Evolutionary conservation across 2,888 invertebrate genomes (phyloP), one percentile per base, ranked within the genome.

Genomic region (Lycia hirtaria): DNA sequence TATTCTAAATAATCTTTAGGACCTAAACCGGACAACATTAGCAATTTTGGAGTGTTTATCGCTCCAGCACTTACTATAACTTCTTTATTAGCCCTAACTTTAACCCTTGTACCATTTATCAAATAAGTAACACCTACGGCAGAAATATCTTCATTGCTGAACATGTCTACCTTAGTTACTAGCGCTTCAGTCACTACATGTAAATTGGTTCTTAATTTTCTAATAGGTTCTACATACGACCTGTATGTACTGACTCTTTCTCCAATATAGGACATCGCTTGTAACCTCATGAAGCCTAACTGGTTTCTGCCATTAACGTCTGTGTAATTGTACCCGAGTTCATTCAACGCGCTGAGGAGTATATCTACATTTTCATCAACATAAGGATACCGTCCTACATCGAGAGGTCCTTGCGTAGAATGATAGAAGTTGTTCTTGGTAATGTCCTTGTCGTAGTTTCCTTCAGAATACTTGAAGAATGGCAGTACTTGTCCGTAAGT

Each of bases 391-490:
- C 91, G 74, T 12, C 90, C 92, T 1, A 92, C 82, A 61, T 92
- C 92, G 4, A 92, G 68, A 1, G 92, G 90, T 7, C 92, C 92
- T 73, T 87, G 85, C 0, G 85, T 85, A 4, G 92, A 90, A 67
- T 92, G 92, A 63, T 83, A 89, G 41, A 80, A 75, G 66, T 83
- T 87, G 62, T 91, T 88, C 67, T 85, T 90, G 15, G 79, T 80
- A 57, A 92, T 87, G 53, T 91, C 92, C 62, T 85, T 89, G 59
- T 92, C 90, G 44, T 89, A 91, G 67, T 91, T 92, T 60, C 90
- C 89, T 77, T 92, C 92, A 1, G 92, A 92, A 61, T 92, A 88
- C 68, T 91, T 92, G 67, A 90, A 92, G 70, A 82, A 92, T 9
- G 89, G 88, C 0, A 92, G 74, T 3, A 92, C 72, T 67, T 89